Conservation (phyloP, 2,888 invertebrate genomes). For the Automeris io region DNA sequence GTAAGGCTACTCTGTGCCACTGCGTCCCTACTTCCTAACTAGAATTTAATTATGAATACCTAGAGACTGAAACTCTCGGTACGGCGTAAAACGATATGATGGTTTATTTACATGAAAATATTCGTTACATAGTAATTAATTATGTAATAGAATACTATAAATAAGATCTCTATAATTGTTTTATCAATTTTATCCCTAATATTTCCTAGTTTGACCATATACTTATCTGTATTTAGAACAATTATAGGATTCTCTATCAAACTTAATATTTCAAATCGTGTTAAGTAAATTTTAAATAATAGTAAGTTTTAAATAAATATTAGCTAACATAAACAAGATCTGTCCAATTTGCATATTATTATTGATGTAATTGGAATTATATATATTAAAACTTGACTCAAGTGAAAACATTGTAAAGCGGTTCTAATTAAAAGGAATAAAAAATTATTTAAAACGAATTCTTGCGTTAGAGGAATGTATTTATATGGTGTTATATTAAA, state of each 20-base stretch:
- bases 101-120: constrained; percentile 21
- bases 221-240: no score
- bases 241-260: no score
- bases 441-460: constrained; percentile 1
- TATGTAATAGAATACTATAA: no score
- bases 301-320: no score
- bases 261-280: no score
- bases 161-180: no score
- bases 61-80: constrained; percentile 39
- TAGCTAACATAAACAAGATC: no score
- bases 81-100: constrained; percentile 29
- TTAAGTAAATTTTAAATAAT: no score
- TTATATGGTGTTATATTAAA: constrained; percentile 29
- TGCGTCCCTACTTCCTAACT: constrained; percentile 58
- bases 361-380: background rate
- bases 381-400: background rate
- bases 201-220: no score
- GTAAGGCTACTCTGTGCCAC: constrained; percentile 50
- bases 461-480: constrained; percentile 15
- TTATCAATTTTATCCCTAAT: no score
- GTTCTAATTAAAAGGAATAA: constrained; percentile 5
- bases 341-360: no score
- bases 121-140: no score
- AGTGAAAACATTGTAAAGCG: constrained; percentile 2
- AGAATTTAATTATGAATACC: constrained; percentile 71